Conservation (phyloP, 2,797 vertebrate genomes). For the Halcyon chelicuti region DNA sequence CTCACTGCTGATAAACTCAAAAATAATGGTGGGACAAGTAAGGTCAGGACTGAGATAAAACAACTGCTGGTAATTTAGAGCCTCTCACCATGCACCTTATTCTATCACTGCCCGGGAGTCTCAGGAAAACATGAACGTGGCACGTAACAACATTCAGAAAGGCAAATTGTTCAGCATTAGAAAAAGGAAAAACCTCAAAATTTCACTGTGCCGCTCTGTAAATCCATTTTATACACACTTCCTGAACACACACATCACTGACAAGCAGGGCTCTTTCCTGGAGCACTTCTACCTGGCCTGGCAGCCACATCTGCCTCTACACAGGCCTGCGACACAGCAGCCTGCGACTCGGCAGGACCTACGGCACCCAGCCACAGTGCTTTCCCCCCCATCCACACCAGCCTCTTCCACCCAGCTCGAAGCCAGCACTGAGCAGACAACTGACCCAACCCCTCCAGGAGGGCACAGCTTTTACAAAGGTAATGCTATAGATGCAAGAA, state of each 20-base stretch:
- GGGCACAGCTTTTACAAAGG: not conserved
- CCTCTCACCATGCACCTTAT: not conserved
- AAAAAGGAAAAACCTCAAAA: not conserved
- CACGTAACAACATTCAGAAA: not conserved
- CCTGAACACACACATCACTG: not conserved
- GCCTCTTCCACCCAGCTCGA: not conserved
- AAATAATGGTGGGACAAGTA: constrained; percentile 1
- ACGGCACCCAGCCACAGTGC: accelerated
- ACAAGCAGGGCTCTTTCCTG: not conserved
- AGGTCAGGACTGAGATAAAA: constrained; percentile 8
- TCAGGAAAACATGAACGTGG: not conserved
- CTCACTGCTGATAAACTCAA: not conserved
- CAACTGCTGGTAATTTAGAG: not conserved
- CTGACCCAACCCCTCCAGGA: not conserved
- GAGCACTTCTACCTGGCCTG: accelerated
- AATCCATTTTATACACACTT: not conserved
- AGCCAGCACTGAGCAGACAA: not conserved
- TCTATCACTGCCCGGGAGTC: not conserved
- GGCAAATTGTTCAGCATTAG: not conserved
- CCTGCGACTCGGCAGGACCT: not conserved
- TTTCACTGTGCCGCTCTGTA: not conserved
- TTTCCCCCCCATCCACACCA: not conserved
- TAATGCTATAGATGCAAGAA: accelerated
- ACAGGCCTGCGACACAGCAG: not conserved
- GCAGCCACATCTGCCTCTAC: not conserved